Evolutionary conservation across 2,888 invertebrate species (phyloP).

Genomic region (Himalopsyche japonica): DNA sequence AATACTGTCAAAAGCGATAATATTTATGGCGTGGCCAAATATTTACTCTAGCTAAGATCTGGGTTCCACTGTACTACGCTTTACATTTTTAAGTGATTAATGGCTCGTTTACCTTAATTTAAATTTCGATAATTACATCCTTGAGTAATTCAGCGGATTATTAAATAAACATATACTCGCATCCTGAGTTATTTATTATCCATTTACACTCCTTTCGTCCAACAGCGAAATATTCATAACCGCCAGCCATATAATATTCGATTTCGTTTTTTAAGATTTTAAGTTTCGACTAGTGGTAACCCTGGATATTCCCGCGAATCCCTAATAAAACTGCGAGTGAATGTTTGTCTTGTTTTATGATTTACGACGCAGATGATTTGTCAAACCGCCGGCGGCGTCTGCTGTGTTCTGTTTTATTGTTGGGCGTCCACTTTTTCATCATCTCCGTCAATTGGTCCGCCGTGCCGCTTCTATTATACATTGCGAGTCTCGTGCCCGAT

Average conservation of each 20-base stretch:
- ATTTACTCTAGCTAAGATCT: too few species aligned
- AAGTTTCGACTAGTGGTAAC: background rate
- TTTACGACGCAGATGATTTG: background rate
- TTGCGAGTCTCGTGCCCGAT: background rate
- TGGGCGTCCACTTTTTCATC: background rate
- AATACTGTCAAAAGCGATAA: too few species aligned
- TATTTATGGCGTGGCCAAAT: too few species aligned
- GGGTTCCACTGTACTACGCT: too few species aligned
- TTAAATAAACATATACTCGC: too few species aligned
- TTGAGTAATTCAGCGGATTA: too few species aligned
- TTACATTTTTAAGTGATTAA: too few species aligned
- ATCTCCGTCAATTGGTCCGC: background rate
- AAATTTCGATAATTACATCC: too few species aligned
- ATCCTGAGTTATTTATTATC: too few species aligned
- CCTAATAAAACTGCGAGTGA: background rate
- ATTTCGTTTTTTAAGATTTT: background rate
- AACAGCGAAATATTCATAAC: background rate
- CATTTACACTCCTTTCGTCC: too few species aligned
- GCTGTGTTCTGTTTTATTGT: background rate
- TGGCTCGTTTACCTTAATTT: too few species aligned
- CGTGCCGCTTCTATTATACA: background rate
- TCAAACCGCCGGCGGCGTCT: background rate
- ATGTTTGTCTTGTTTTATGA: background rate
- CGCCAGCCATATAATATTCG: background rate
- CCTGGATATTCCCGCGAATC: background rate